Conservation (phyloP, 2,113 vertebrate genomes). For the Melanotaenia duboulayi region DNA sequence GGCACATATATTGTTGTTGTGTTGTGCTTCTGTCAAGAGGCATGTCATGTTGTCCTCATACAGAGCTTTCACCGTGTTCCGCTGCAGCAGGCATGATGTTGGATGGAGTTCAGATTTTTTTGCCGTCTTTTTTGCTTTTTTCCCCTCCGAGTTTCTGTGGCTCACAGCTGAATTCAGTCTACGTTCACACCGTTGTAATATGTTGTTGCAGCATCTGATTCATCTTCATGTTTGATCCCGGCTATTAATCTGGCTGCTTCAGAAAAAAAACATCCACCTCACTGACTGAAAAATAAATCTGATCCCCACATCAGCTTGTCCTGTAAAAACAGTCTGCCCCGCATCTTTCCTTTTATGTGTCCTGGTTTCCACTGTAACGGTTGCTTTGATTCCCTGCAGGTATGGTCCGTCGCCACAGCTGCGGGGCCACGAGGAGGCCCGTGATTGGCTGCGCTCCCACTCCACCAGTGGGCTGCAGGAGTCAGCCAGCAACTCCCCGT, state of each 20-base stretch:
- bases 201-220: constrained; percentile 36
- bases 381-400: constrained; percentile 77
- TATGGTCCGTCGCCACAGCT: constrained; percentile 92
- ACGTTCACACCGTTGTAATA: constrained; percentile 34
- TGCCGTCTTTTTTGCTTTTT: constrained; percentile 38
- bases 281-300: constrained; percentile 28
- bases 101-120: constrained; percentile 19
- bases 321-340: background rate
- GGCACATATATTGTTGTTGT: constrained; percentile 56
- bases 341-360: background rate
- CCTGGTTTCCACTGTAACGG: background rate
- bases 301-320: constrained; percentile 8
- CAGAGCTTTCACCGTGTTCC: constrained; percentile 28
- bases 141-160: constrained; percentile 36
- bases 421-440: constrained; percentile 92
- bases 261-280: constrained; percentile 12
- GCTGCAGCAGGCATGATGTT: constrained; percentile 33
- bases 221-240: constrained; percentile 23
- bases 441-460: constrained; percentile 96
- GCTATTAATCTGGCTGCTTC: constrained; percentile 48
- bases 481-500: constrained; percentile 90
- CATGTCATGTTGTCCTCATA: constrained; percentile 33
- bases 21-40: constrained; percentile 57
- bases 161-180: constrained; percentile 39
- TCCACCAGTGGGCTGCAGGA: constrained; percentile 96